Evolutionary conservation across 35 echinoderm and acorn worm species (phyloP).

Genomic region (Ophioderma brevispina): DNA sequence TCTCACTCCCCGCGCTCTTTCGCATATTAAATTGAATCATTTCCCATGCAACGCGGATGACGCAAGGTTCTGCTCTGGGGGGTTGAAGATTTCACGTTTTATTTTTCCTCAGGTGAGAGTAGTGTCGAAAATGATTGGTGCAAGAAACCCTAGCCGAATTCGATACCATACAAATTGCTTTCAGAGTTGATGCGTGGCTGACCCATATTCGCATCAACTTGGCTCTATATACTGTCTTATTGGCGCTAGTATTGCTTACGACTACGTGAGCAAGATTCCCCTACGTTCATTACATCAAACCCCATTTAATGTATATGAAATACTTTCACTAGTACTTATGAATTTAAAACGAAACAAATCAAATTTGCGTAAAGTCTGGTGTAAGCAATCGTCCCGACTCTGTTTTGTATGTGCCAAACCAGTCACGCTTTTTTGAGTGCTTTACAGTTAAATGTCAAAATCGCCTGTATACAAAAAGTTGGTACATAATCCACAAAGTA

Average conservation of each 20-base stretch:
- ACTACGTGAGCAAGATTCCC: not conserved
- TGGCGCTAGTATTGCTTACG: not conserved
- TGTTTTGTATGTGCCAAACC: not conserved
- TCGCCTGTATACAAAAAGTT: no score
- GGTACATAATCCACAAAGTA: no score
- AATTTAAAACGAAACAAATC: conserved; percentile 1
- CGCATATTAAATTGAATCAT: not conserved
- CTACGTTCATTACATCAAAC: not conserved
- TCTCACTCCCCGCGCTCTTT: not conserved
- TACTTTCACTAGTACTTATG: not conserved
- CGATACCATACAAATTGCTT: not conserved
- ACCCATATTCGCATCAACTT: not conserved
- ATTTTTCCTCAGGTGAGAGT: not conserved
- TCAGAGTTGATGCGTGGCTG: not conserved
- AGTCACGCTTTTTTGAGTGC: not conserved
- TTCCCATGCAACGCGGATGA: not conserved
- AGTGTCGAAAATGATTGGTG: conserved; percentile 5
- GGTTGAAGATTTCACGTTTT: not conserved
- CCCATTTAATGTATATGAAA: conserved; percentile 2
- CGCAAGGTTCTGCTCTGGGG: not conserved
- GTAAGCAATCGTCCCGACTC: not conserved
- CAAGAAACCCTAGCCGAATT: conserved; percentile 1
- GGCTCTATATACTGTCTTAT: not conserved
- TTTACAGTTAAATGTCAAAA: not conserved
- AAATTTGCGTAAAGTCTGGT: not conserved